Base-by-base conservation (phyloP, 2,888 invertebrate genomes). In the Agrilus mali region DNA sequence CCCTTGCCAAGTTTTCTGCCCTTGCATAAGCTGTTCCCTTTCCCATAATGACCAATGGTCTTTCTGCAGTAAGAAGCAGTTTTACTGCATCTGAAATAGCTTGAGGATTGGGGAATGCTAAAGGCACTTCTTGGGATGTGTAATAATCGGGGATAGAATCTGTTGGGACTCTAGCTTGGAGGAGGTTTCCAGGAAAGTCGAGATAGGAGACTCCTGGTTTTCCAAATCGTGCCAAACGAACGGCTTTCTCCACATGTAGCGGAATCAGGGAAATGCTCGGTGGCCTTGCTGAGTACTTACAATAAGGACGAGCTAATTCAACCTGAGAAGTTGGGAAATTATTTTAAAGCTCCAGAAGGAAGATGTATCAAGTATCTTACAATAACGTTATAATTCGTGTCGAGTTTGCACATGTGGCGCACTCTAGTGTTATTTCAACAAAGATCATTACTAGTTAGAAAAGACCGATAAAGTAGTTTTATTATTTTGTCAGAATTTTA, bases 281-380 rank as follows among this genome's bases (percentile, higher is more conserved):
- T 0, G 95, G 95, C 34, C 95, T 76, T 0, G 85, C 90, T 1
- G 89, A 75, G 64, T 92, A 93, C 70, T 97, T 97, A 67, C 89
- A 87, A 63, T 88, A 92, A 4, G 83, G 76, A n/a, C 88, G 77
- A 44, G 87, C 82, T 0, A 88, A 73, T 57, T 94, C 93, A 40
- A 90, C 76, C 75, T 77, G 50, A 0, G 54, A 54, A 36, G n/a
- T 17, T 2, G 10, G 10, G 10, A 10, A 27, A 27, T 27, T 22
- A 7, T 22, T 22, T 22, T 22, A 7, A 22, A 22, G 17, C 17
- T 22, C 7, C 22, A 7, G 7, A 22, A 7, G 22, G 22, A 22
- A 22, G 7, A 22, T 22, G 7, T 22, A 22, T 22, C 7, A 7
- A 20, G 4, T 4, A 20, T 20, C 20, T 6, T 7, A 22, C 6